Evolutionary conservation across 2,888 invertebrate genomes (phyloP), one percentile per base, ranked within the genome.

Genomic region (Agrypnus murinus): DNA sequence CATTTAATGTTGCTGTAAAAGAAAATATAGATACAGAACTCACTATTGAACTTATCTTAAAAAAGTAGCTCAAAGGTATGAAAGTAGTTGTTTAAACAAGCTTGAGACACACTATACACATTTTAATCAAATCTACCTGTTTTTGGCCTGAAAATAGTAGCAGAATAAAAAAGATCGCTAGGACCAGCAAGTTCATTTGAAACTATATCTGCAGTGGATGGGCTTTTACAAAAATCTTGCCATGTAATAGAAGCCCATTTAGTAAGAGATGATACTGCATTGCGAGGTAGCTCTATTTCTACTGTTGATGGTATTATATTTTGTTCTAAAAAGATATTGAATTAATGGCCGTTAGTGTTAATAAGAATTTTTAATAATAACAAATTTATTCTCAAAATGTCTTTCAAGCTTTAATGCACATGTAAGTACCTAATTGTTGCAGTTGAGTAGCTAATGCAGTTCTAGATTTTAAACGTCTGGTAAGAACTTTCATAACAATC

Each of bases 371-470:
- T n/a, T n/a, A n/a, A n/a, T n/a, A n/a, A n/a, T n/a, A n/a, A 53
- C 31, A n/a, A 6, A 15, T 34, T 57, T 43, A 9, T 34, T 34
- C 34, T 34, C 6, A 34, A 34, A 34, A 34, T 34, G 9, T 34
- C 9, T 34, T 34, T n/a, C n/a, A n/a, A n/a, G n/a, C n/a, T n/a
- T n/a, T n/a, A n/a, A n/a, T n/a, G n/a, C n/a, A n/a, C n/a, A n/a
- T n/a, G n/a, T 34, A 9, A n/a, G 9, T 77, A 89, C 89, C 89
- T 36, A 91, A 80, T 58, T 88, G 86, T 75, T 92, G 91, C 59
- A 97, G 88, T 83, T 97, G 96, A 72, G 89, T 90, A 81, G 94
- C 93, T 19, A 97, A 87, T 67, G 91, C 90, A 38, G 94, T 87
- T 78, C 97, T 89, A 0, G 94, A 91, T 75, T 90, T 90, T 73